Evolutionary conservation across 2,113 vertebrate genomes (phyloP).

Genomic region (Corvus cornix): DNA sequence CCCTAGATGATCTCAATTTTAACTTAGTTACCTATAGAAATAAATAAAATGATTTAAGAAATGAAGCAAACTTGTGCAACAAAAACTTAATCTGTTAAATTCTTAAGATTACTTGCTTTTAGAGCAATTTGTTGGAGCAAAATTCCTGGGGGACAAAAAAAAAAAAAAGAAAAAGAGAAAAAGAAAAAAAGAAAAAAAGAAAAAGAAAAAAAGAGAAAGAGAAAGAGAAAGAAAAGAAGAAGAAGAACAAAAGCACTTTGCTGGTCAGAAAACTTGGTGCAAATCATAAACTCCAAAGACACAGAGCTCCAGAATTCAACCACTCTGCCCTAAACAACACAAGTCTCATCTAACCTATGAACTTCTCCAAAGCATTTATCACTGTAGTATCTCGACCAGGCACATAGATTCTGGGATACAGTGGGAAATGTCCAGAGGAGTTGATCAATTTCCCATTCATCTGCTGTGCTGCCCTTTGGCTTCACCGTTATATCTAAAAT

Average conservation of each 20-base stretch:
- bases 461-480: not conserved
- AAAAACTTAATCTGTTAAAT: not conserved
- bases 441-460: not conserved
- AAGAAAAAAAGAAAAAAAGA: not conserved
- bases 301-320: not conserved
- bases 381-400: not conserved
- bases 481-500: not conserved
- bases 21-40: not conserved
- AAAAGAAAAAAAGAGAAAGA: accelerated
- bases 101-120: not conserved
- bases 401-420: not conserved
- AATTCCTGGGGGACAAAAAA: not conserved
- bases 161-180: too few species aligned
- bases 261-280: not conserved
- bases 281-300: not conserved
- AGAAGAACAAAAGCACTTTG: not conserved
- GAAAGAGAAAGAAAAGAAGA: not conserved
- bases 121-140: not conserved
- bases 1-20: not conserved
- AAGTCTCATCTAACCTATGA: not conserved
- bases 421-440: not conserved
- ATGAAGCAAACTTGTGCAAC: not conserved
- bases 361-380: not conserved
- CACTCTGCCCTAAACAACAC: not conserved
- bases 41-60: not conserved